A percentile compares a stretch with the other conserved stretches of the same genome.
phyloP scores from a whole-genome alignment of 2,113 vertebrate genomes.

The Leucopsar rothschildi region DNA sequence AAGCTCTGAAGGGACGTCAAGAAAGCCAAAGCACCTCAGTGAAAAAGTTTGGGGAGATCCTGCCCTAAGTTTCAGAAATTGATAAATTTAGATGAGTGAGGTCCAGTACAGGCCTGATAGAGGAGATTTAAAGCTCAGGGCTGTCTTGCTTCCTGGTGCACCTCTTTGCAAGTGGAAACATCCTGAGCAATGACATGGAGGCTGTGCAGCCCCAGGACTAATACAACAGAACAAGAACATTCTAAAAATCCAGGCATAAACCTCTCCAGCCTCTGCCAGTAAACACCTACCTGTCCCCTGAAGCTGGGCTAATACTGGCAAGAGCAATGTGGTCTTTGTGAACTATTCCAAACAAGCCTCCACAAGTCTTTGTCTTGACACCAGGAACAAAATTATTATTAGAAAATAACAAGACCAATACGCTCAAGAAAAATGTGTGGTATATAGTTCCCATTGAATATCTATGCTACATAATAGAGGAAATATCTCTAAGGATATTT shows the following conservation, averaged over 20 bases:
- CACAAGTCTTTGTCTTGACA: neutral
- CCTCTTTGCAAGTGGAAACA: neutral
- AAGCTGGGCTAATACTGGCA: neutral
- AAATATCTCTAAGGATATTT: neutral
- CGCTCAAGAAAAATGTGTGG: neutral
- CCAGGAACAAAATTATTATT: neutral
- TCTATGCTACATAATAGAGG: neutral
- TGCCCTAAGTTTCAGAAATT: neutral
- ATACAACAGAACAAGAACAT: neutral
- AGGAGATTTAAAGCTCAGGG: neutral
- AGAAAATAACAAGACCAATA: neutral
- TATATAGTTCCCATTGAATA: neutral
- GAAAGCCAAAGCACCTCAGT: neutral
- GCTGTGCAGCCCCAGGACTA: neutral
- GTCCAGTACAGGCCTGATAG: neutral
- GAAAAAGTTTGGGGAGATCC: neutral
- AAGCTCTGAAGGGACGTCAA: neutral
- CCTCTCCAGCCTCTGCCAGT: neutral
- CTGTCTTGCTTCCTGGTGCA: neutral
- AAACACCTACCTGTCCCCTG: neutral
- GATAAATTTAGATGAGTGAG: fast-evolving
- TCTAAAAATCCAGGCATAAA: neutral
- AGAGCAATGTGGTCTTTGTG: neutral
- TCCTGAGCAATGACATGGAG: neutral
- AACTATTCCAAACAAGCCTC: neutral